A percentile compares a stretch with the other conserved stretches of the same genome.
Evolutionary conservation across 53 echinoderm and acorn worm species (phyloP).

Genomic region (Glandiceps talaboti): DNA sequence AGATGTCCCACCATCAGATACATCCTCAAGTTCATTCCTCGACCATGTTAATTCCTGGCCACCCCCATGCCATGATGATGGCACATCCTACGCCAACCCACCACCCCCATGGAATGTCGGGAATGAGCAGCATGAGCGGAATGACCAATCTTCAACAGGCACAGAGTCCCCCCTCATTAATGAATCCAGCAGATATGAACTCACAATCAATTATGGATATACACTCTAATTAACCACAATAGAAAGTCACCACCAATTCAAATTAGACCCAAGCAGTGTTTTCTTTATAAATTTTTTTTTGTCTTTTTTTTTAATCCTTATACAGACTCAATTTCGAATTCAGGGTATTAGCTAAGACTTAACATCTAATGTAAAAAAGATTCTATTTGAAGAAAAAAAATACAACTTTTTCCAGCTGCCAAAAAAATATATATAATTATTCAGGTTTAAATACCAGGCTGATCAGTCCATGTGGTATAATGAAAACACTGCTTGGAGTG

Average conservation of each 20-base stretch:
- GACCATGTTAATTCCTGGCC: constrained; percentile 14
- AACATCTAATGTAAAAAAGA: not conserved
- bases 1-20: constrained; percentile 37
- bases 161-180: not conserved
- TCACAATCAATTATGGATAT: not conserved
- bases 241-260: too few relatives aligned
- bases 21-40: constrained; percentile 61
- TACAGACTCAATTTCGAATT: not conserved
- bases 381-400: too few relatives aligned
- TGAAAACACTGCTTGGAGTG: too few relatives aligned
- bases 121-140: not conserved
- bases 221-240: not conserved
- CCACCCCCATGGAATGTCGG: not conserved
- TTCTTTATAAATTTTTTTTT: not conserved
- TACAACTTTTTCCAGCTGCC: not conserved
- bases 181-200: not conserved
- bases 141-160: not conserved
- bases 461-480: too few relatives aligned
- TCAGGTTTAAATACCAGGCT: too few relatives aligned
- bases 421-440: too few relatives aligned
- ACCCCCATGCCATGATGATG: constrained; percentile 38
- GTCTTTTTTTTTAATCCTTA: not conserved
- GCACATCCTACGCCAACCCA: constrained; percentile 28
- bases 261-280: not conserved
- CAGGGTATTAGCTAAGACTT: not conserved